Conservation (phyloP, 2,888 invertebrate species). For the Euplagia quadripunctaria region DNA sequence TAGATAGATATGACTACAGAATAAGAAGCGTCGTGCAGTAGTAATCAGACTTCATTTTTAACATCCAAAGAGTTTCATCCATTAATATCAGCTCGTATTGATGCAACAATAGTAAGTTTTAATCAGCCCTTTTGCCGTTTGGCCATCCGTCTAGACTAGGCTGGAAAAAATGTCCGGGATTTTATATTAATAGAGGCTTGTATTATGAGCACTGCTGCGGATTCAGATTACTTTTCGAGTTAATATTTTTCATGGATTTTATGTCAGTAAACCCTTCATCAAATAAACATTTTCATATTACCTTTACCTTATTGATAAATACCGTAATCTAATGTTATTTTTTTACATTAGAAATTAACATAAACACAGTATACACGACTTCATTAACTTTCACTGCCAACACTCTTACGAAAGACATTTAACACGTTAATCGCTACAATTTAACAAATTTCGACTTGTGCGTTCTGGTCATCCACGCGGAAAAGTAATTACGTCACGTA, state of each 20-base stretch:
- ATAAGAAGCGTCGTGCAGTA: conserved; percentile 33
- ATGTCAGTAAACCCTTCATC: not conserved
- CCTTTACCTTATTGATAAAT: too few relatives aligned
- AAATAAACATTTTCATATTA: not conserved
- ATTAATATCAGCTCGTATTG: conserved; percentile 56
- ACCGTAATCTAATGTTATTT: not conserved
- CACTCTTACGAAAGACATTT: conserved; percentile 80
- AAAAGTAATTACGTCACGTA: conserved; percentile 86
- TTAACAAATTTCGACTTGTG: conserved; percentile 80
- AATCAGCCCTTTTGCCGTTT: conserved; percentile 82
- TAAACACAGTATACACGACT: conserved; percentile 34
- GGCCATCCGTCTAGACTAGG: conserved; percentile 76
- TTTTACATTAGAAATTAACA: not conserved
- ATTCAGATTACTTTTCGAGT: conserved; percentile 15
- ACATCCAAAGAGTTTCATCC: conserved; percentile 12
- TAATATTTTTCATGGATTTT: conserved; percentile 11
- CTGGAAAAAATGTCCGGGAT: conserved; percentile 69
- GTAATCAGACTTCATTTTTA: conserved; percentile 46
- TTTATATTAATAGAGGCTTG: conserved; percentile 65
- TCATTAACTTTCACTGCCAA: conserved; percentile 60
- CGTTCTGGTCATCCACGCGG: conserved; percentile 80
- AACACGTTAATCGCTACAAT: conserved; percentile 83
- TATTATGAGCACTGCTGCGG: conserved; percentile 42
- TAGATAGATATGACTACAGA: not conserved
- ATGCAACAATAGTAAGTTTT: conserved; percentile 79